Conservation (phyloP, 2,888 invertebrate species). For the Brachyptera risi region DNA sequence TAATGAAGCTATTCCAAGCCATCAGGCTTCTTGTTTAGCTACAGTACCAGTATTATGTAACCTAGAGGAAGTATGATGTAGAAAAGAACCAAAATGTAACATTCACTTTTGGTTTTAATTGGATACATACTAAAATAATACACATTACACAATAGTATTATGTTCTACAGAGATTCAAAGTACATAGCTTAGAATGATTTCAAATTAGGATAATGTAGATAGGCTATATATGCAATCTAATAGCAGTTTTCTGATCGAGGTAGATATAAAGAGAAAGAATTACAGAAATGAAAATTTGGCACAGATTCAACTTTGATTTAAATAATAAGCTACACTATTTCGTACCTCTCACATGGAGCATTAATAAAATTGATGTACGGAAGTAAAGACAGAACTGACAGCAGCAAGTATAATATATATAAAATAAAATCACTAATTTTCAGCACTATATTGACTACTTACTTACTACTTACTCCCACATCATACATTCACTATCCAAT, state of each 20-base stretch:
- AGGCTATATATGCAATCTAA: neutral
- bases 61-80: neutral
- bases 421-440: too few relatives aligned
- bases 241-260: neutral
- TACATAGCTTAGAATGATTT: neutral
- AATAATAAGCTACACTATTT: neutral
- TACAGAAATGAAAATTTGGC: neutral
- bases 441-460: too few relatives aligned
- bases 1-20: too few relatives aligned
- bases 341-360: too few relatives aligned
- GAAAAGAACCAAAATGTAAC: neutral
- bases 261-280: neutral
- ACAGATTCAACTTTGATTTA: neutral
- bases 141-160: neutral
- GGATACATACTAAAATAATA: neutral
- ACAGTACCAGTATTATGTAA: too few relatives aligned
- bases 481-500: too few relatives aligned
- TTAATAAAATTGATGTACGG: too few relatives aligned
- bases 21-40: too few relatives aligned
- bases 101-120: neutral
- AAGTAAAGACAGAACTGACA: too few relatives aligned
- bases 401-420: too few relatives aligned
- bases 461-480: too few relatives aligned
- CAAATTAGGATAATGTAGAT: neutral
- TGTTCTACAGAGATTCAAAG: neutral